Evolutionary conservation across 1,140 invertebrate genomes (phyloP).

Genomic region (Rhopalosiphum maidis): DNA sequence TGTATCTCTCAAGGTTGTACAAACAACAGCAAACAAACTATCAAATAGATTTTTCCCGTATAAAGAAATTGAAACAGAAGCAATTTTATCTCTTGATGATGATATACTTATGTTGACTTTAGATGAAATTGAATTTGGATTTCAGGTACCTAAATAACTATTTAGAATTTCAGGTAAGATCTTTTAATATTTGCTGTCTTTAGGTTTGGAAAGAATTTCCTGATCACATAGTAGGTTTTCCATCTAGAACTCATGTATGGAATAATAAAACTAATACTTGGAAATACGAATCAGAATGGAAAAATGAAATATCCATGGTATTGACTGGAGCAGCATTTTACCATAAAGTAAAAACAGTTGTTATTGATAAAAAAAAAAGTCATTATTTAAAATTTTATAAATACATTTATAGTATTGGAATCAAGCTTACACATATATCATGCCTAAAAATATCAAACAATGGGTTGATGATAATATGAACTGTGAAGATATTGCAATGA

Average conservation of each 20-base stretch:
- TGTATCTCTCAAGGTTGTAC: conserved; percentile 89
- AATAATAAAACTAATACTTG: conserved; percentile 82
- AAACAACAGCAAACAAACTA: conserved; percentile 89
- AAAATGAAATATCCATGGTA: conserved; percentile 92
- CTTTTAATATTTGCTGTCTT: conserved; percentile 60
- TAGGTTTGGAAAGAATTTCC: conserved; percentile 94
- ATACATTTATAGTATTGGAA: conserved; percentile 74
- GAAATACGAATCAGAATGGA: conserved; percentile 95
- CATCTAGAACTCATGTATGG: conserved; percentile 88
- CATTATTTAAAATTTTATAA: background rate
- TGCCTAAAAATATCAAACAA: conserved; percentile 79
- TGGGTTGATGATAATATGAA: conserved; percentile 94
- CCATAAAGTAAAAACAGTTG: conserved; percentile 73
- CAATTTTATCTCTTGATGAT: conserved; percentile 89
- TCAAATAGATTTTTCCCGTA: conserved; percentile 95
- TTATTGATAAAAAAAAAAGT: background rate
- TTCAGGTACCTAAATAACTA: conserved; percentile 68
- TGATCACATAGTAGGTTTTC: conserved; percentile 90
- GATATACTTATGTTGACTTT: conserved; percentile 93
- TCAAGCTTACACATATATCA: conserved; percentile 83
- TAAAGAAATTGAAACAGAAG: conserved; percentile 91
- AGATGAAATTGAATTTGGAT: conserved; percentile 92
- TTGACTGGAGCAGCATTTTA: conserved; percentile 92
- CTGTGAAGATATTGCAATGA: conserved; percentile 95
- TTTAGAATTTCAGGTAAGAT: conserved; percentile 7